Evolutionary conservation across 2,113 vertebrate species (phyloP).

Genomic region (Rhineura floridana): DNA sequence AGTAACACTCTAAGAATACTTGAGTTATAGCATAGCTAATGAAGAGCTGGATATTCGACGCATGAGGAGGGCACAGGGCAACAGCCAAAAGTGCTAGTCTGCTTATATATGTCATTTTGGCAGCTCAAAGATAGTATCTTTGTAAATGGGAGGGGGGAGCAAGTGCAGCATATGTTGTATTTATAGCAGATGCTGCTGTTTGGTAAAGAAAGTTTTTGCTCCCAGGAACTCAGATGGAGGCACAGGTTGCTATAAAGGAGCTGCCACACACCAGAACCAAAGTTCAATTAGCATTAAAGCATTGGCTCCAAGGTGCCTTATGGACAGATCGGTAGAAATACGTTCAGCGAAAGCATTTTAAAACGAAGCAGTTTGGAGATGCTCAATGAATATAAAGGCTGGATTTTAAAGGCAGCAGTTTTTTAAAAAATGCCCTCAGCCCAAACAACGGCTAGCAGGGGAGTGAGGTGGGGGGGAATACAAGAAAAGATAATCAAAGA

Average conservation of each 20-base stretch:
- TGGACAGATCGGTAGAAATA: slow-evolving; percentile 22
- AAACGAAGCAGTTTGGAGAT: slow-evolving; percentile 32
- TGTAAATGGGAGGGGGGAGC: background rate
- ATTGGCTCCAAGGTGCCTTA: slow-evolving; percentile 21
- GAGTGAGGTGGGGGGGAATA: background rate
- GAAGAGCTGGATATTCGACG: slow-evolving; percentile 20
- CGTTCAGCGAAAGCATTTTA: slow-evolving; percentile 12
- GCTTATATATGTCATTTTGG: slow-evolving; percentile 7
- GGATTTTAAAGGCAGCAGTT: slow-evolving; percentile 30
- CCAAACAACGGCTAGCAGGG: slow-evolving; percentile 8
- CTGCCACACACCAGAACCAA: slow-evolving; percentile 25
- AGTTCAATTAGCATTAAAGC: slow-evolving; percentile 49
- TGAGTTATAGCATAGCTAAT: slow-evolving; percentile 15
- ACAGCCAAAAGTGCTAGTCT: slow-evolving; percentile 21
- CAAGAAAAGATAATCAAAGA: slow-evolving; percentile 33
- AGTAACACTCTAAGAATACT: slow-evolving; percentile 23
- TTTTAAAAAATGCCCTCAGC: slow-evolving; percentile 15
- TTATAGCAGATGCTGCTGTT: slow-evolving; percentile 26
- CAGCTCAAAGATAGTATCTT: slow-evolving; percentile 1
- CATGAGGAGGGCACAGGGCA: slow-evolving; percentile 29
- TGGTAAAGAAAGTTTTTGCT: background rate
- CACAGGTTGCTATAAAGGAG: slow-evolving; percentile 34
- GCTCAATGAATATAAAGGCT: slow-evolving; percentile 41
- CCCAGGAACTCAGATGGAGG: slow-evolving; percentile 4
- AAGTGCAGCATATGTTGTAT: slow-evolving; percentile 29